Percentiles rank a stretch among this genome's conserved stretches.
These are phyloP conservation scores for Limnephilus rhombicus DNA, from an alignment of 2,888 invertebrate species.

Conservation along the genomic window DNA sequence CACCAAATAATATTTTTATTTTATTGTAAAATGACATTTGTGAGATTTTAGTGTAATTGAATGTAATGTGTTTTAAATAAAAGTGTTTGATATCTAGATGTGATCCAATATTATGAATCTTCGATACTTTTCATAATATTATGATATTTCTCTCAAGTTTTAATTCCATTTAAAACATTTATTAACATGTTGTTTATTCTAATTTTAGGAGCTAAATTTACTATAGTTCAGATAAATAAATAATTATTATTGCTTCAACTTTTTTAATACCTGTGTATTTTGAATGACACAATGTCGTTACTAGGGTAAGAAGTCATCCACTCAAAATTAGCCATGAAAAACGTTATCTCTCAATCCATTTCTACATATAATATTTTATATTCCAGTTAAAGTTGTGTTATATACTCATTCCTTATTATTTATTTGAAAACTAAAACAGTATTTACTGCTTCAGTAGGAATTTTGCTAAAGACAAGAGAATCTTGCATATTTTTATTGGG, in stretches of 20 bases:
- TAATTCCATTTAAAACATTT: not conserved
- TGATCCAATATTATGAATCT: not conserved
- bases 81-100: conserved; percentile 7
- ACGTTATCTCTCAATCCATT: not conserved
- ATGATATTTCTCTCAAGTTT: not conserved
- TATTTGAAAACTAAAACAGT: not conserved
- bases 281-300: not conserved
- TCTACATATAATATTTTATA: not conserved
- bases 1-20: conserved; percentile 30
- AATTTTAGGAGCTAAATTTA: not conserved
- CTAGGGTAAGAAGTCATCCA: not conserved
- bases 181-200: not conserved
- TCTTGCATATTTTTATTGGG: not conserved
- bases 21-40: not conserved
- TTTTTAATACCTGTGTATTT: not conserved
- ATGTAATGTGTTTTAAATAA: not conserved
- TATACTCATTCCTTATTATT: not conserved
- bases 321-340: not conserved
- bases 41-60: conserved; percentile 8
- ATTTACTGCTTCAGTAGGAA: not conserved
- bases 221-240: not conserved
- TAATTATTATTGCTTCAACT: not conserved
- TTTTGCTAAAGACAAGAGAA: not conserved
- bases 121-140: not conserved
- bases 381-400: not conserved